These are phyloP conservation scores for Sminthopsis crassicaudata DNA, from an alignment of 2,113 vertebrate species.

Conservation along the genomic window DNA sequence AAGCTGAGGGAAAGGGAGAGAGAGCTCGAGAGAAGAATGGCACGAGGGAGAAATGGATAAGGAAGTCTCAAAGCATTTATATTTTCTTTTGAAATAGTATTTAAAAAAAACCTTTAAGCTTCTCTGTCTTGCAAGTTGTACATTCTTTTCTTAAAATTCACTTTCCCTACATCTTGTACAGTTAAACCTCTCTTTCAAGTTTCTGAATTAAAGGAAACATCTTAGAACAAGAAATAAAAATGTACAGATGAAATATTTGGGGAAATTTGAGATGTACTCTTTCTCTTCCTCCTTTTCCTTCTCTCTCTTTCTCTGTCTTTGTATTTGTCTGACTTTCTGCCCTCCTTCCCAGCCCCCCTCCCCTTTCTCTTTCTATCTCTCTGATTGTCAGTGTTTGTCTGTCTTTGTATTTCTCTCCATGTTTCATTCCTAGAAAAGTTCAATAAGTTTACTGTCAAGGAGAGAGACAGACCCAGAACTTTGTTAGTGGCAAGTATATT, in stretches of 20 bases:
- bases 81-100: background rate
- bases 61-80: background rate
- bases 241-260: background rate
- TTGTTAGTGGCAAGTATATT: background rate
- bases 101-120: background rate
- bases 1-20: background rate
- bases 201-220: background rate
- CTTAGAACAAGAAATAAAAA: constrained; percentile 19
- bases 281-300: background rate
- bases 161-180: background rate
- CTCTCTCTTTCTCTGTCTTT: background rate
- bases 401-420: background rate
- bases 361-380: background rate
- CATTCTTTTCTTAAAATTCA: constrained; percentile 51
- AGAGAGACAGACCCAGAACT: background rate
- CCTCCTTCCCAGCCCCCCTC: too few species aligned
- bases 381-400: background rate
- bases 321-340: background rate
- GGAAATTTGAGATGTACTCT: background rate
- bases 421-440: background rate
- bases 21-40: background rate
- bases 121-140: constrained; percentile 43
- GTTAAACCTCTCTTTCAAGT: constrained; percentile 19
- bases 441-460: background rate
- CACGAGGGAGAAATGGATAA: background rate